Evolutionary conservation across 2,888 invertebrate species (phyloP).

Genomic region (Macrosiphum euphorbiae): DNA sequence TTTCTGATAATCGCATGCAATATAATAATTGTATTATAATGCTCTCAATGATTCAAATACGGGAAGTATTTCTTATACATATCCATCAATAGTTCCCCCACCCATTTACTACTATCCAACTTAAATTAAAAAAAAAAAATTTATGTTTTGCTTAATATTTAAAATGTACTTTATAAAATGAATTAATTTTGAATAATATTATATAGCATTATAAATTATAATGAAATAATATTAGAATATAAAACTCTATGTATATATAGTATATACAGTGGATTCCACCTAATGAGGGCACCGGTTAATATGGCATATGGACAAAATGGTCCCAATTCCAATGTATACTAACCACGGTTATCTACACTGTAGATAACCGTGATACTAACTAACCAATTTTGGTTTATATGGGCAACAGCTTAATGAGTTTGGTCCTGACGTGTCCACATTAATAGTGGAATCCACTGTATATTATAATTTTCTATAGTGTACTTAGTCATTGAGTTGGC

Average conservation of each 20-base stretch:
- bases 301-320: no score
- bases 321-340: no score
- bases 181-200: not conserved
- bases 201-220: not conserved
- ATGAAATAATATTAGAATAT: not conserved
- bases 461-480: not conserved
- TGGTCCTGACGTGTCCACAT: no score
- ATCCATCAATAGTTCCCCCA: not conserved
- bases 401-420: no score
- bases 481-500: not conserved
- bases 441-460: not conserved
- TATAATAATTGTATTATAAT: not conserved
- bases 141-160: not conserved
- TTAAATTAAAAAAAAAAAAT: not conserved
- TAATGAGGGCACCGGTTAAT: no score
- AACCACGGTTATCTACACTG: no score
- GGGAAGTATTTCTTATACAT: not conserved
- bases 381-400: no score
- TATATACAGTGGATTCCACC: no score
- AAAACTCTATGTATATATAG: no score
- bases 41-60: not conserved
- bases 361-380: no score
- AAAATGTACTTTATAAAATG: not conserved
- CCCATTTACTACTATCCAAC: not conserved
- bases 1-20: not conserved